Percentiles rank a stretch among this genome's conserved stretches.
Evolutionary conservation across 2,888 invertebrate genomes (phyloP).

Genomic region (Lasioglossum lativentre): DNA sequence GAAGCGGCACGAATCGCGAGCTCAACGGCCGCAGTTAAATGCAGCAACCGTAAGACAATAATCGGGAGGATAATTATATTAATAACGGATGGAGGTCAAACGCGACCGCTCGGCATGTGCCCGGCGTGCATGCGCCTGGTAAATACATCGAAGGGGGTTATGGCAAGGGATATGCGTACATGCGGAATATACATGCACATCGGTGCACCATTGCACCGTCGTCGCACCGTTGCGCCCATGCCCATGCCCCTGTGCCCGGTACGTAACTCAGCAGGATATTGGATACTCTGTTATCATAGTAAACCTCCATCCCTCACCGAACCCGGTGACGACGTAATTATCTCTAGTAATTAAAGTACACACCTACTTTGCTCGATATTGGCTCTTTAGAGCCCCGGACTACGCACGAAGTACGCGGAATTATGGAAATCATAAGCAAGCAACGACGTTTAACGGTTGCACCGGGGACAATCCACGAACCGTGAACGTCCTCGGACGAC

Average conservation of each 20-base stretch:
- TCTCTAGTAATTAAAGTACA: conserved; percentile 75
- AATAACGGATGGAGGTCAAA: conserved; percentile 66
- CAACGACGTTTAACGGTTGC: conserved; percentile 40
- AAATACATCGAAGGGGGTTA: conserved; percentile 41
- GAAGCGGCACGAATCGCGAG: conserved; percentile 6
- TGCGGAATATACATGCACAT: conserved; percentile 34
- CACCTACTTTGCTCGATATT: conserved; percentile 70
- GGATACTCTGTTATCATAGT: conserved; percentile 74
- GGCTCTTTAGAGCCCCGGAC: conserved; percentile 62
- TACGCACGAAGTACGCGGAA: conserved; percentile 50
- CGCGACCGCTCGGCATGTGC: conserved; percentile 38
- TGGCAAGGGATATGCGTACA: conserved; percentile 24
- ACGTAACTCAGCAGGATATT: conserved; percentile 74
- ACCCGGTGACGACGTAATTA: conserved; percentile 74
- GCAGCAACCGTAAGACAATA: conserved; percentile 62
- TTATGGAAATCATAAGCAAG: conserved; percentile 68
- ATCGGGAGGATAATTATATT: conserved; percentile 66
- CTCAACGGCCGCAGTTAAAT: conserved; percentile 41
- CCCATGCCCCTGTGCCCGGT: conserved; percentile 32
- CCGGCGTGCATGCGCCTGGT: conserved; percentile 36
- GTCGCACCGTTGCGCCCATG: not conserved
- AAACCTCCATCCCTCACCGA: conserved; percentile 71
- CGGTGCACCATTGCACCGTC: conserved; percentile 25
- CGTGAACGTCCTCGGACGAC: not conserved
- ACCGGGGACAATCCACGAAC: conserved; percentile 12